phyloP scores from a whole-genome alignment of 1,140 invertebrate species.

The Brachionus rubens region DNA sequence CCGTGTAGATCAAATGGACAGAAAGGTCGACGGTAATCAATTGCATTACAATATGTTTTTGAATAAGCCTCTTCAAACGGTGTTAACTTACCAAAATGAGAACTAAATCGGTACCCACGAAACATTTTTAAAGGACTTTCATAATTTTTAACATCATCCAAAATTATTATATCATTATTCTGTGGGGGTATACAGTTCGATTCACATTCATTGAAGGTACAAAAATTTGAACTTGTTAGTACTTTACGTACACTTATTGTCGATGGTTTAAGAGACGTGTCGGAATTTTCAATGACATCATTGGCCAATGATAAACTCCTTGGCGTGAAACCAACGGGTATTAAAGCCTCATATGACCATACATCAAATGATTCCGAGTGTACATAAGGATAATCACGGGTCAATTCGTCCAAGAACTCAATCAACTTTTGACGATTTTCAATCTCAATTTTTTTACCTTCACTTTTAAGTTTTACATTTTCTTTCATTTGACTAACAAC shows the following conservation, averaged over 20 bases:
- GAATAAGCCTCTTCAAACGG: constrained; percentile 36
- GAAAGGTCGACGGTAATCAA: constrained; percentile 34
- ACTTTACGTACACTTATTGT: neutral
- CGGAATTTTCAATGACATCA: neutral
- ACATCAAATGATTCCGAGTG: constrained; percentile 20
- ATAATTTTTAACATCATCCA: constrained; percentile 21
- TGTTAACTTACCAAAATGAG: constrained; percentile 24
- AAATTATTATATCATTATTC: neutral
- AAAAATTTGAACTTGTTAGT: constrained; percentile 20
- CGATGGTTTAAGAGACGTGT: neutral
- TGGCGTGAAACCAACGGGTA: neutral
- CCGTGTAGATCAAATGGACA: constrained; percentile 46
- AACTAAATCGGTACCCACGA: constrained; percentile 33
- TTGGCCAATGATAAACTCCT: neutral
- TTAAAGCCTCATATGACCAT: constrained; percentile 27
- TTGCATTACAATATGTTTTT: constrained; percentile 15
- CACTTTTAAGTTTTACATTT: neutral
- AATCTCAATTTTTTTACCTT: neutral
- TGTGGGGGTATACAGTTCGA: neutral
- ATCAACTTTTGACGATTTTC: constrained; percentile 29
- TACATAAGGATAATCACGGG: neutral
- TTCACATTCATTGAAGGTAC: constrained; percentile 23
- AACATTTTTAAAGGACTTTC: constrained; percentile 31
- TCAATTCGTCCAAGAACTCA: neutral
- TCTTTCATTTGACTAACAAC: neutral